A percentile compares a stretch with the other conserved stretches of the same genome.
phyloP scores from a whole-genome alignment of 1,140 invertebrate species.

The Gryllus bimaculatus region DNA sequence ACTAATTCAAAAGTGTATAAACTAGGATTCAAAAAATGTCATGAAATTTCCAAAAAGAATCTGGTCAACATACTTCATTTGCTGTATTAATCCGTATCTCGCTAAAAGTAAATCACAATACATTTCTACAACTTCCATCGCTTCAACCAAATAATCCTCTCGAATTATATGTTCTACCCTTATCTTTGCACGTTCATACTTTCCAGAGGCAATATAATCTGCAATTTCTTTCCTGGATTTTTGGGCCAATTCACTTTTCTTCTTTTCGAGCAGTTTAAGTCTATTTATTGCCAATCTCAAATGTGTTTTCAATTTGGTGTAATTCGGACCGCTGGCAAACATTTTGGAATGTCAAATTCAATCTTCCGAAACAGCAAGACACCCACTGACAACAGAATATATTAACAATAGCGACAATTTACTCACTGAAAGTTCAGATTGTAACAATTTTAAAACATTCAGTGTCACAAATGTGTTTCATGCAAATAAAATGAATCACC shows the following conservation, averaged over 20 bases:
- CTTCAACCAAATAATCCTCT: slow-evolving; percentile 98
- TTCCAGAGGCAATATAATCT: slow-evolving; percentile 83
- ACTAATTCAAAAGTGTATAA: neutral
- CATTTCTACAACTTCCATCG: slow-evolving; percentile 98
- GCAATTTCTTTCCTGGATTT: slow-evolving; percentile 97
- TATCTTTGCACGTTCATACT: slow-evolving; percentile 89
- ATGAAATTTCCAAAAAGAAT: neutral
- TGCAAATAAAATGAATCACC: no score
- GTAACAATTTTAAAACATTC: no score
- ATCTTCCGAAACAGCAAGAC: no score
- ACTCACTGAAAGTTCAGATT: no score
- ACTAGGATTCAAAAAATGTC: neutral
- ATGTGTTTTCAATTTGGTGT: slow-evolving; percentile 94
- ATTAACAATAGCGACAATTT: no score
- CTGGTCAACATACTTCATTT: slow-evolving; percentile 70
- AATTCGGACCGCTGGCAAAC: slow-evolving; percentile 83
- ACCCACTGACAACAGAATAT: no score
- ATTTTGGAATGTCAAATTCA: slow-evolving; percentile 37
- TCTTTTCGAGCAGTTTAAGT: slow-evolving; percentile 92
- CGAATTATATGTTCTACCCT: slow-evolving; percentile 97
- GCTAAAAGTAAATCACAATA: slow-evolving; percentile 97
- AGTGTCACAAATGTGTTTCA: no score
- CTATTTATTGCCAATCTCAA: slow-evolving; percentile 84
- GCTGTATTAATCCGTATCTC: slow-evolving; percentile 91
- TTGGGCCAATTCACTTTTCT: slow-evolving; percentile 92